These are phyloP conservation scores for Atherinosoma microstoma DNA, from an alignment of 2,797 vertebrate genomes.

Conservation along the genomic window DNA sequence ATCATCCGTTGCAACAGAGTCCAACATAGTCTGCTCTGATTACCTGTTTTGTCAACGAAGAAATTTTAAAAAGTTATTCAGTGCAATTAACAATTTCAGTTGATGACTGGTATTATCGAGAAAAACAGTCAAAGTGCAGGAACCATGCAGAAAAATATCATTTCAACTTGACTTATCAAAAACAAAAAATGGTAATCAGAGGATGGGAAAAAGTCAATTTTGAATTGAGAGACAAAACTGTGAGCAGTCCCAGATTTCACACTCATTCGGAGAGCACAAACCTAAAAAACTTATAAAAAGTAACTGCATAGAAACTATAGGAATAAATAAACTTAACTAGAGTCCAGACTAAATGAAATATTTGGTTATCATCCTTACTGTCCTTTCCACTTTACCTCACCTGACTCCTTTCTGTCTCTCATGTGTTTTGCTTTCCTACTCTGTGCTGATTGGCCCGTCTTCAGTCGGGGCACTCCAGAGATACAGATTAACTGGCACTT, in stretches of 20 bases:
- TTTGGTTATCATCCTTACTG: slow-evolving; percentile 34
- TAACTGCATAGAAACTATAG: slow-evolving; percentile 2
- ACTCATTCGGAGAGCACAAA: slow-evolving; percentile 35
- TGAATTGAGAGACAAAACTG: slow-evolving; percentile 11
- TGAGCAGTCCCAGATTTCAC: slow-evolving; percentile 29
- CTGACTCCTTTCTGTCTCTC: slow-evolving; percentile 22
- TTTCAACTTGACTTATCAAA: background rate
- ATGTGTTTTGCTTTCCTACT: slow-evolving; percentile 40
- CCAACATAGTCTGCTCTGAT: background rate
- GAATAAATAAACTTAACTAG: slow-evolving; percentile 1
- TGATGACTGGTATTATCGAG: background rate
- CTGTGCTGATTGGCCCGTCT: slow-evolving; percentile 85
- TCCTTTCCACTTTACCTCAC: slow-evolving; percentile 52
- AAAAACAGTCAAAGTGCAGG: background rate
- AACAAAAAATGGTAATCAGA: slow-evolving; percentile 6
- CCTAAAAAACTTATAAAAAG: slow-evolving; percentile 52
- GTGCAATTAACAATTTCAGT: background rate
- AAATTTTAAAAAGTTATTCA: background rate
- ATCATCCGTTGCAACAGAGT: background rate
- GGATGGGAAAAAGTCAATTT: background rate
- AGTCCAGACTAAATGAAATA: slow-evolving; percentile 33
- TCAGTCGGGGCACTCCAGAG: slow-evolving; percentile 90
- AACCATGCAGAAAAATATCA: background rate
- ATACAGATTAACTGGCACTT: slow-evolving; percentile 93
- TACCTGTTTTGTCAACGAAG: background rate